Evolutionary conservation across 2,113 vertebrate genomes (phyloP).

Genomic region (Apodemus sylvaticus): DNA sequence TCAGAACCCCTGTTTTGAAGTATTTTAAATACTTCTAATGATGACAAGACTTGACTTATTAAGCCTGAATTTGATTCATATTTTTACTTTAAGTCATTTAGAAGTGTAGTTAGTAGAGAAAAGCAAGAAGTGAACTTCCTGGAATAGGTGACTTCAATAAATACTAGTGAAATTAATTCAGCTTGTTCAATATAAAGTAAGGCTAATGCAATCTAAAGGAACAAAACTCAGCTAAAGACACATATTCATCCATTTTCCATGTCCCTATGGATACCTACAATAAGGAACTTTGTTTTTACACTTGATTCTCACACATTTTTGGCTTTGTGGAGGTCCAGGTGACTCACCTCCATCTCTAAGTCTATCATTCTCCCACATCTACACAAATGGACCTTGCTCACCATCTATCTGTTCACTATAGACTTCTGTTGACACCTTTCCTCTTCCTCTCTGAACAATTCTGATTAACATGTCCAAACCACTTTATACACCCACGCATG

Average conservation of each 20-base stretch:
- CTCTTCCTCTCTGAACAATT: background rate
- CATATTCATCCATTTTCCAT: background rate
- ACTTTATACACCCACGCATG: background rate
- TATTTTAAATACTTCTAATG: slow-evolving; percentile 18
- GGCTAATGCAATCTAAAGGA: background rate
- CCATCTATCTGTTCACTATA: background rate
- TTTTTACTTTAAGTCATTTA: slow-evolving; percentile 46
- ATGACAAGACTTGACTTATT: slow-evolving; percentile 35
- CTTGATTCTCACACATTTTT: background rate
- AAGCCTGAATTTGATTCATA: slow-evolving; percentile 14
- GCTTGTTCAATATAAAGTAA: background rate
- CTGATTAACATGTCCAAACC: background rate
- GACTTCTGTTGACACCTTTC: background rate
- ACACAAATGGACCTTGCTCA: background rate
- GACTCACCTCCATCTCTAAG: background rate
- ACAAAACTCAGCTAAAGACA: background rate
- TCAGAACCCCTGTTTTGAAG: slow-evolving; percentile 15
- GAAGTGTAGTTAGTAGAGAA: slow-evolving; percentile 9
- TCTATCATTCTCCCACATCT: background rate
- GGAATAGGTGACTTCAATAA: background rate
- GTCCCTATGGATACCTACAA: fast-evolving
- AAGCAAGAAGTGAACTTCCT: background rate
- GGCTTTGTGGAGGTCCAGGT: background rate
- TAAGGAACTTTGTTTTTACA: background rate
- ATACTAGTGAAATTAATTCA: background rate